phyloP scores from a whole-genome alignment of 2,797 vertebrate genomes.

The Mus spretus region DNA sequence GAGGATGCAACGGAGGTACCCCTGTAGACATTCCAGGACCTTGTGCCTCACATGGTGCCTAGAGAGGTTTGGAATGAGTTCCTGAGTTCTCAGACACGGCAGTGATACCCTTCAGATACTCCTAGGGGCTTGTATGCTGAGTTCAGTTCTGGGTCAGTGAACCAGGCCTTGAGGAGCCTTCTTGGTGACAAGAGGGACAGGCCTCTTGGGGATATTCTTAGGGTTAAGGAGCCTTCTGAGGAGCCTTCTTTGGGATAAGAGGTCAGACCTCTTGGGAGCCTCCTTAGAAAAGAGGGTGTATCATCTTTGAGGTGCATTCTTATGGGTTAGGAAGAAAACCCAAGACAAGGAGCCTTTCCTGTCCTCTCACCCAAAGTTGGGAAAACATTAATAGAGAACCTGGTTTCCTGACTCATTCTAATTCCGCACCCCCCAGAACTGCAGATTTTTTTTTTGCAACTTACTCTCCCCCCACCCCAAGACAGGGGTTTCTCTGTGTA shows the following conservation, averaged over 20 bases:
- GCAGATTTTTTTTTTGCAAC: too few relatives aligned
- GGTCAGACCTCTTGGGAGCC: neutral
- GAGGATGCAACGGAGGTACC: neutral
- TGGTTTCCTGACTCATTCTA: neutral
- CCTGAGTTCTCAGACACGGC: neutral
- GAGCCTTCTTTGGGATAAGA: neutral
- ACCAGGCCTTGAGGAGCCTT: neutral
- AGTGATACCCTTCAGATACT: neutral
- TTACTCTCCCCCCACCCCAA: too few relatives aligned
- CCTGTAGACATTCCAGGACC: neutral
- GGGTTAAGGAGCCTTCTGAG: neutral
- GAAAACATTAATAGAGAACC: neutral
- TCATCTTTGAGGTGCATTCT: neutral
- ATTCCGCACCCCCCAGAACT: too few relatives aligned
- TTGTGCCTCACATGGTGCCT: neutral
- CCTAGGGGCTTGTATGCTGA: neutral
- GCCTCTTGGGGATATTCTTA: neutral
- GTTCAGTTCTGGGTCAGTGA: neutral
- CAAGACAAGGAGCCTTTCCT: neutral
- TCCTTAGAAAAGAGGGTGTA: neutral
- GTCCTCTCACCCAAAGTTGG: neutral
- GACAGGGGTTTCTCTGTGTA: too few relatives aligned
- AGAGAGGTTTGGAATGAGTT: neutral
- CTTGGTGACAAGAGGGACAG: neutral
- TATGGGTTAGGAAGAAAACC: neutral